Percentiles rank a stretch among this genome's conserved stretches.
phyloP scores from a whole-genome alignment of 1,140 invertebrate genomes.

The Holotrichia oblita region DNA sequence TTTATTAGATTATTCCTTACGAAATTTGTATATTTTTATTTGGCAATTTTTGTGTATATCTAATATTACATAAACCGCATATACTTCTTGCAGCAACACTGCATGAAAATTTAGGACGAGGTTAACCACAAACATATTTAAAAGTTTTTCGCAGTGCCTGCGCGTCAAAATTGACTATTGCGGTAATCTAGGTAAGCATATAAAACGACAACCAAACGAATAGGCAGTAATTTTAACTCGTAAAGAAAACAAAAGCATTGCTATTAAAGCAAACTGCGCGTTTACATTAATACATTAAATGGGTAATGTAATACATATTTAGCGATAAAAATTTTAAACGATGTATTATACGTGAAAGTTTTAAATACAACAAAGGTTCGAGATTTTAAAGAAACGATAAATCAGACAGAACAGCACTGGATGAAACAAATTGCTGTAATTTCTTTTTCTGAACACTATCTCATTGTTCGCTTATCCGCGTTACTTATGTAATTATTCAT shows the following conservation, averaged over 20 bases:
- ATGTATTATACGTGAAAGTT: background rate
- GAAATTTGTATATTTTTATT: too few species aligned
- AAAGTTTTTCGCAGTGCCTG: too few species aligned
- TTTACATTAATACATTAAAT: background rate
- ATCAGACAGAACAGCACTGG: too few species aligned
- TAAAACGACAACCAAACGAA: background rate
- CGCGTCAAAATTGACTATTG: background rate
- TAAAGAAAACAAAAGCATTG: background rate
- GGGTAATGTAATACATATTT: background rate
- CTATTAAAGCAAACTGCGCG: background rate
- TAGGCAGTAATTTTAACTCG: background rate
- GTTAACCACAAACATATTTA: background rate
- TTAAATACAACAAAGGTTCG: too few species aligned
- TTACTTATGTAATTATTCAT: conserved; percentile 5
- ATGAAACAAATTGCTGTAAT: too few species aligned
- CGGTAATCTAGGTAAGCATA: background rate
- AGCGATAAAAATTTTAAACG: background rate
- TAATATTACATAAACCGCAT: too few species aligned
- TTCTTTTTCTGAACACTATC: too few species aligned
- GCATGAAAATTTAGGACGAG: background rate
- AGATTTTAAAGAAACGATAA: too few species aligned
- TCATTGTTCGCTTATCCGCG: background rate
- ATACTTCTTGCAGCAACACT: background rate
- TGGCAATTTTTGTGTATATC: too few species aligned
- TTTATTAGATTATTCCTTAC: too few species aligned